Evolutionary conservation across 1,140 invertebrate species (phyloP).

Genomic region (Heliconius himera): DNA sequence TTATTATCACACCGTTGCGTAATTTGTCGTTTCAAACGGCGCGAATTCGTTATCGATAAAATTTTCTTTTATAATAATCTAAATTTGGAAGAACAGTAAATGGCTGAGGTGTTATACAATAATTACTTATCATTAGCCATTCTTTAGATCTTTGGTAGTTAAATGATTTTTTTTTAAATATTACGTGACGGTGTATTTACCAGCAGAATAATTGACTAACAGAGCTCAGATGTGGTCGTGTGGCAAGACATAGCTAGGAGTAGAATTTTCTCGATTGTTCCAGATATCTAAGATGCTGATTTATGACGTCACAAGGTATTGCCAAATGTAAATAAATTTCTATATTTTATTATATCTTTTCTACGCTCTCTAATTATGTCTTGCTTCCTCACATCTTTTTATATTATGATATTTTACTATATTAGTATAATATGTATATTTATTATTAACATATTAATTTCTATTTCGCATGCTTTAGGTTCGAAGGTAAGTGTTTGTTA

Average conservation of each 20-base stretch:
- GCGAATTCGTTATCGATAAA: neutral
- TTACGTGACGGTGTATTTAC: conserved; percentile 56
- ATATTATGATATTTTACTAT: conserved; percentile 36
- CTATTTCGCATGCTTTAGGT: conserved; percentile 28
- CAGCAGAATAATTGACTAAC: conserved; percentile 52
- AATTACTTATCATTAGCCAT: neutral
- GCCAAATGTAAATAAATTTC: conserved; percentile 51
- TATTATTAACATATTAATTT: conserved; percentile 48
- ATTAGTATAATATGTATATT: conserved; percentile 32
- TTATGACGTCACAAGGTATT: conserved; percentile 61
- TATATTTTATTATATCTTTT: conserved; percentile 47
- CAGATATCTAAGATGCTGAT: conserved; percentile 43
- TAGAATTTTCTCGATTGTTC: conserved; percentile 50
- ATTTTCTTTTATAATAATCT: neutral
- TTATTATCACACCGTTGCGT: conserved; percentile 52
- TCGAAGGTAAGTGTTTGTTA: conserved; percentile 40
- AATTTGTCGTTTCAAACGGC: conserved; percentile 31
- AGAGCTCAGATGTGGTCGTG: conserved; percentile 77
- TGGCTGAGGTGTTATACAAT: conserved; percentile 1
- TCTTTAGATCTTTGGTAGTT: neutral
- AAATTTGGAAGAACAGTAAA: conserved; percentile 7
- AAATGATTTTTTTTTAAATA: neutral
- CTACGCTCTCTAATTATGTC: conserved; percentile 75
- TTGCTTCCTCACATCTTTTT: conserved; percentile 73
- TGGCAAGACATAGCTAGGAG: conserved; percentile 77